phyloP scores from a whole-genome alignment of 2,113 vertebrate species.

The Pygoscelis adeliae region DNA sequence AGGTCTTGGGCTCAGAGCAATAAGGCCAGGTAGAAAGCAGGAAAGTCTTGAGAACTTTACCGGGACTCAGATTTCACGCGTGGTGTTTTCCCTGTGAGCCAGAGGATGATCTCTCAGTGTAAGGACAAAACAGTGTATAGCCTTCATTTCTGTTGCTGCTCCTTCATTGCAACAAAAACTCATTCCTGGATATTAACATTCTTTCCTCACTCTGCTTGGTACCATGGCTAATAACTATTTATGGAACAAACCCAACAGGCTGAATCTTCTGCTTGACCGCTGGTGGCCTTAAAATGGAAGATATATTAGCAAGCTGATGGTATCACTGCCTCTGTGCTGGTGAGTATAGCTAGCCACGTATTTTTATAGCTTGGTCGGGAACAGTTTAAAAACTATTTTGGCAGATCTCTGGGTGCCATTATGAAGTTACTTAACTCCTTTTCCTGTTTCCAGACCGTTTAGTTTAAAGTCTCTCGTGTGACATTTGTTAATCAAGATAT shows the following conservation, averaged over 20 bases:
- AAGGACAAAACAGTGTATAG: neutral
- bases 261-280: neutral
- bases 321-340: neutral
- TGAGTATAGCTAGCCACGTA: neutral
- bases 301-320: neutral
- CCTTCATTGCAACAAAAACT: neutral
- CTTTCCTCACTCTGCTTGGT: neutral
- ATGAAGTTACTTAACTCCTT: constrained; percentile 52
- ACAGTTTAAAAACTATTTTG: constrained; percentile 39
- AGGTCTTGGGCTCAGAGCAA: neutral
- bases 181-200: neutral
- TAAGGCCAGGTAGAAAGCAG: neutral
- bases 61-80: neutral
- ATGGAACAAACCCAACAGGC: neutral
- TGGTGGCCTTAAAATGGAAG: neutral
- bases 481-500: constrained; percentile 26
- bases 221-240: neutral
- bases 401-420: constrained; percentile 47
- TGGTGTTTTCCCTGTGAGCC: neutral
- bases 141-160: neutral
- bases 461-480: constrained; percentile 53
- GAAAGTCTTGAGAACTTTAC: neutral
- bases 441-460: constrained; percentile 1
- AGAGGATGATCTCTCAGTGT: neutral
- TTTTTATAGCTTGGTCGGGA: constrained; percentile 19